A percentile compares a stretch with the other conserved stretches of the same genome.
These are phyloP conservation scores for Tiliqua scincoides DNA, from an alignment of 2,113 vertebrate species.

Conservation along the genomic window DNA sequence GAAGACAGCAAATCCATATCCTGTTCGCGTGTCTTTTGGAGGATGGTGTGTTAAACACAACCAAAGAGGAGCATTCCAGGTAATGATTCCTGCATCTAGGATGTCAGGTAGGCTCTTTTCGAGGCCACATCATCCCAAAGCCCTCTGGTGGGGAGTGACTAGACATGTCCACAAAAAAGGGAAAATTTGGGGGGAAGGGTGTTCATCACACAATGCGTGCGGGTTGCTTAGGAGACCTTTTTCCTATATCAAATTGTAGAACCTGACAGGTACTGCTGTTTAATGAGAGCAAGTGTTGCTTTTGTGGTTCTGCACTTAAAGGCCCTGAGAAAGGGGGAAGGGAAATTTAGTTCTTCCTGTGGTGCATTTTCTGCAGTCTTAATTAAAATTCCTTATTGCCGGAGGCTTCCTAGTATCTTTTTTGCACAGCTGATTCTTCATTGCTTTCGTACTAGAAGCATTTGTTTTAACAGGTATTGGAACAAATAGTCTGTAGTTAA, in stretches of 20 bases:
- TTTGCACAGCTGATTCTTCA: not conserved
- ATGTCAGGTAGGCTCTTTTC: too few species aligned
- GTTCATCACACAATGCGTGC: too few species aligned
- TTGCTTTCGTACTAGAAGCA: not conserved
- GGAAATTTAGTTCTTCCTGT: not conserved
- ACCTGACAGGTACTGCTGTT: not conserved
- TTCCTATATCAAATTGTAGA: not conserved
- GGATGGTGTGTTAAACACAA: too few species aligned
- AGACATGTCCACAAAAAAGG: too few species aligned
- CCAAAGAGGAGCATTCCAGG: too few species aligned
- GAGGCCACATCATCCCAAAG: too few species aligned
- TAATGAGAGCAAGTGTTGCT: not conserved
- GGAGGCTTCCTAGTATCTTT: not conserved
- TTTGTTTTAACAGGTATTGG: not conserved
- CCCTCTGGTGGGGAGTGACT: too few species aligned
- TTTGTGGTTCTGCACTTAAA: not conserved
- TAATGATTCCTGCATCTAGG: too few species aligned
- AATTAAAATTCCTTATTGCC: not conserved
- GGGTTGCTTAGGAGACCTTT: not conserved
- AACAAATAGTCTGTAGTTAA: not conserved
- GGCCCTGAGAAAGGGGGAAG: not conserved
- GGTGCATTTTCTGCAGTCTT: not conserved
- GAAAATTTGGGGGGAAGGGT: too few species aligned
- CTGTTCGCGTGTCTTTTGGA: too few species aligned
- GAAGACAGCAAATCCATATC: too few species aligned